Evolutionary conservation across 2,888 invertebrate genomes (phyloP).

Genomic region (Cryptocheilus praepositus): DNA sequence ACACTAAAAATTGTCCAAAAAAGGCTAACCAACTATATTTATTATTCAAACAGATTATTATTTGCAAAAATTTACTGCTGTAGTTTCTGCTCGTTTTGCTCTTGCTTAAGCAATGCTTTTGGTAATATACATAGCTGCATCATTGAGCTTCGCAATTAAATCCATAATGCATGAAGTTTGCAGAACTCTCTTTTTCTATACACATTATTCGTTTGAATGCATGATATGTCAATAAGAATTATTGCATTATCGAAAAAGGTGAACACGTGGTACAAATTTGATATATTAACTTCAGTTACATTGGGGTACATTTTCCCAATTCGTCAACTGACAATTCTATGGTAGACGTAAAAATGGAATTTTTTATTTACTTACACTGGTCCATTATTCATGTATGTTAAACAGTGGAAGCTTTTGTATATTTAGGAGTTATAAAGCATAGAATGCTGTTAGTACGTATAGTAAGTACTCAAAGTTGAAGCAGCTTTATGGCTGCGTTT

Average conservation of each 20-base stretch:
- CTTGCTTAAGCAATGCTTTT: constrained; percentile 21
- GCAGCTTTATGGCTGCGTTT: constrained; percentile 1
- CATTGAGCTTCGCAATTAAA: constrained; percentile 16
- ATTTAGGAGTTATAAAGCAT: constrained; percentile 17
- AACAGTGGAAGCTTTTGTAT: constrained; percentile 20
- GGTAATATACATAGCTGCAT: constrained; percentile 14
- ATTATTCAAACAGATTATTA: constrained; percentile 9
- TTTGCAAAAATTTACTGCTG: constrained; percentile 10
- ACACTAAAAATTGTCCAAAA: background rate
- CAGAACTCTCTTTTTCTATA: constrained; percentile 18
- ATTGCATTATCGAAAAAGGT: background rate
- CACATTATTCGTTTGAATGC: constrained; percentile 26
- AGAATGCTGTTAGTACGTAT: constrained; percentile 13
- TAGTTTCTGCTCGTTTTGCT: constrained; percentile 12
- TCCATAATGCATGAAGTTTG: constrained; percentile 25
- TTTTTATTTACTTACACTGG: background rate
- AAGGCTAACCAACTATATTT: constrained; percentile 18
- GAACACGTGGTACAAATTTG: no score
- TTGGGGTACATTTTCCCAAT: no score
- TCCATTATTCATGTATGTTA: background rate
- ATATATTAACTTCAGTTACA: no score
- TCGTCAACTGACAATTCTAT: background rate
- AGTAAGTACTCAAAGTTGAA: constrained; percentile 14
- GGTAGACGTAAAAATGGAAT: background rate
- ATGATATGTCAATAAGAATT: constrained; percentile 20